phyloP scores from a whole-genome alignment of 2,888 invertebrate species.

The Ypsolopha sequella region DNA sequence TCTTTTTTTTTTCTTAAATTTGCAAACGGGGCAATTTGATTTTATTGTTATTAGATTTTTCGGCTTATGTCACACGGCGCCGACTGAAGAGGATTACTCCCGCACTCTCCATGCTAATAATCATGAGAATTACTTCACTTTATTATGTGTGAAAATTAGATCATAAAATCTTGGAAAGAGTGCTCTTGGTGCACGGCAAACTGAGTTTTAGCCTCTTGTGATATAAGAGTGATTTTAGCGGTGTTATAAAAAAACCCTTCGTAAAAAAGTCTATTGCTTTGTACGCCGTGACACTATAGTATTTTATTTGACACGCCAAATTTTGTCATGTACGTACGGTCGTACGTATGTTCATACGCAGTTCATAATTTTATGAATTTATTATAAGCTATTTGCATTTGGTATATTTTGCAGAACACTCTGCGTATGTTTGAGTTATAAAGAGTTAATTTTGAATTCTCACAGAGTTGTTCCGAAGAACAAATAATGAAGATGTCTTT shows the following conservation, averaged over 20 bases:
- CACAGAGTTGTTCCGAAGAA: slow-evolving; percentile 22
- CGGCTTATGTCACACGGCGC: slow-evolving; percentile 65
- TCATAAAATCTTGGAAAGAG: slow-evolving; percentile 35
- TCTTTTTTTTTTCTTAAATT: slow-evolving; percentile 54
- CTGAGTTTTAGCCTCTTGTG: slow-evolving; percentile 19
- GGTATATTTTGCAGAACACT: slow-evolving; percentile 20
- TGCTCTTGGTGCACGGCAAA: slow-evolving; percentile 13
- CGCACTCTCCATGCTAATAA: slow-evolving; percentile 66
- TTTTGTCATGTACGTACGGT: slow-evolving; percentile 27
- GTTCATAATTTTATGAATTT: slow-evolving; percentile 56
- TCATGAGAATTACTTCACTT: slow-evolving; percentile 68
- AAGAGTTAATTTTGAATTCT: slow-evolving; percentile 5
- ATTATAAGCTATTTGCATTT: slow-evolving; percentile 48
- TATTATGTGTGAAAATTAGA: slow-evolving; percentile 69
- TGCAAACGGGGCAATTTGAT: slow-evolving; percentile 69
- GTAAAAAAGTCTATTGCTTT: slow-evolving; percentile 25
- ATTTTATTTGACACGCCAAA: slow-evolving; percentile 39
- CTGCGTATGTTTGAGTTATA: not conserved
- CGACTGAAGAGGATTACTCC: slow-evolving; percentile 64
- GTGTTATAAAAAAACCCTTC: slow-evolving; percentile 22
- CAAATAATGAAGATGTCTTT: slow-evolving; percentile 65
- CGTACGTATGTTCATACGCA: slow-evolving; percentile 37
- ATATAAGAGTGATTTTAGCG: slow-evolving; percentile 35
- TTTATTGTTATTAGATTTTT: slow-evolving; percentile 72
- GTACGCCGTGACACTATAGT: slow-evolving; percentile 32